Conservation (phyloP, 1,140 invertebrate genomes). For the Anoplophora glabripennis region DNA sequence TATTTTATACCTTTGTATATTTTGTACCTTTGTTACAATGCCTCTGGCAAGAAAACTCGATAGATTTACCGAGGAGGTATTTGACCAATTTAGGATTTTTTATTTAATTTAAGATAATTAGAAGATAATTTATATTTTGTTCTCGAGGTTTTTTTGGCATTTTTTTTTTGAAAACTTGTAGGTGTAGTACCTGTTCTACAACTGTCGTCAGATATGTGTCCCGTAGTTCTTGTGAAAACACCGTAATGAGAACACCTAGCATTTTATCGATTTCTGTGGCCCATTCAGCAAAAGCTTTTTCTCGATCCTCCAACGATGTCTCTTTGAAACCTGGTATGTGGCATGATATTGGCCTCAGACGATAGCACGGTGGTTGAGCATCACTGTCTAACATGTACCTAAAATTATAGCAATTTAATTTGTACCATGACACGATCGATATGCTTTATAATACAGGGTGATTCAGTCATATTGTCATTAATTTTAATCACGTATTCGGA, state of each 20-base stretch:
- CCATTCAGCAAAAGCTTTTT: constrained; percentile 57
- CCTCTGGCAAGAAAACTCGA: too few species aligned
- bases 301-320: constrained; percentile 48
- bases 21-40: too few species aligned
- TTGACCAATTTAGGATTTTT: too few species aligned
- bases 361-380: constrained; percentile 72
- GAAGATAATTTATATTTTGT: too few species aligned
- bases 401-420: background rate
- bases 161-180: background rate
- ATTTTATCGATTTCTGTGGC: constrained; percentile 61
- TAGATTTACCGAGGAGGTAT: too few species aligned
- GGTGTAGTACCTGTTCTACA: constrained; percentile 64
- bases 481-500: too few species aligned
- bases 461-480: too few species aligned
- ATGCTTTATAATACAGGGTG: too few species aligned
- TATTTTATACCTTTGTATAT: too few species aligned
- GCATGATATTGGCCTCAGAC: constrained; percentile 59
- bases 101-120: too few species aligned
- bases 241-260: constrained; percentile 62
- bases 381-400: constrained; percentile 50
- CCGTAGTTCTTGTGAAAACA: constrained; percentile 68
- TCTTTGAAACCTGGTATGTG: constrained; percentile 56
- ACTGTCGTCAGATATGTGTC: constrained; percentile 78
- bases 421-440: too few species aligned
- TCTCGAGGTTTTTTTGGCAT: background rate